phyloP scores from a whole-genome alignment of 1,140 invertebrate species.

The Temnothorax nylanderi region DNA sequence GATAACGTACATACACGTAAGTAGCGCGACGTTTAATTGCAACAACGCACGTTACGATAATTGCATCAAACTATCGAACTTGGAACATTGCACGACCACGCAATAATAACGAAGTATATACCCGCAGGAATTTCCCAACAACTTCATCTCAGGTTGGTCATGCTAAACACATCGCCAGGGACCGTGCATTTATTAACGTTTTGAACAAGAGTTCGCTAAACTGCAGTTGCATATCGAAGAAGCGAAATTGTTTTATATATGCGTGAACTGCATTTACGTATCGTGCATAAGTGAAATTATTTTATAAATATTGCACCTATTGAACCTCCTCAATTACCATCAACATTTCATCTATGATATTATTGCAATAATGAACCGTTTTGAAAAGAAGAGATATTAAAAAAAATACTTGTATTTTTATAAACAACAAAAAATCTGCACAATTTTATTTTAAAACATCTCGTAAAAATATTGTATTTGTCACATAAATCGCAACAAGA shows the following conservation, averaged over 20 bases:
- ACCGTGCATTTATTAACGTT: constrained; percentile 18
- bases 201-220: not conserved
- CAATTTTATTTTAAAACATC: not conserved
- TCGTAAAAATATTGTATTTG: not conserved
- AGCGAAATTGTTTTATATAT: not conserved
- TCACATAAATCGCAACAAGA: not conserved
- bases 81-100: constrained; percentile 27
- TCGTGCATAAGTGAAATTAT: not conserved
- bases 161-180: not conserved
- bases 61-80: constrained; percentile 46
- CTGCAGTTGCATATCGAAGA: not conserved
- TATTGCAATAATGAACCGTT: not conserved
- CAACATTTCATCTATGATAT: too few relatives aligned
- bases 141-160: constrained; percentile 30
- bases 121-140: constrained; percentile 47
- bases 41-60: constrained; percentile 27
- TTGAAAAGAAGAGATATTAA: not conserved
- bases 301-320: not conserved
- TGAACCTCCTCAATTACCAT: not conserved
- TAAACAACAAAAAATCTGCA: not conserved
- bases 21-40: not conserved
- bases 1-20: not conserved
- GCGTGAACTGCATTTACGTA: not conserved
- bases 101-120: constrained; percentile 45
- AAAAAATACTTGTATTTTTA: not conserved